Evolutionary conservation across 2,888 invertebrate genomes (phyloP).

Genomic region (Ennomos quercinarius): DNA sequence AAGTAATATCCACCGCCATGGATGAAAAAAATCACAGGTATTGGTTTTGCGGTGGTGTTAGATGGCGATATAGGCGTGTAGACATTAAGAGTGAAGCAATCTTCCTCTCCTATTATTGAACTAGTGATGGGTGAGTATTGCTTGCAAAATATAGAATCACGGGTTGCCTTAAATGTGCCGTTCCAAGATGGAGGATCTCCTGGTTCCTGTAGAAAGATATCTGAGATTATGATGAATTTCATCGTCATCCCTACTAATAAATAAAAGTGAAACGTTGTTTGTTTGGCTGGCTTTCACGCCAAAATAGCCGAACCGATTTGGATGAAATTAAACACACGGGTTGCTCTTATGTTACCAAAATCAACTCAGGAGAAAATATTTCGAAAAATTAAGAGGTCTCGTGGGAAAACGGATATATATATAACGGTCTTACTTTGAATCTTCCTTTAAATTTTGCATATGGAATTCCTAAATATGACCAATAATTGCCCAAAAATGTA

Average conservation of each 20-base stretch:
- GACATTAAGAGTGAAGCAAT: slow-evolving; percentile 59
- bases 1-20: slow-evolving; percentile 56
- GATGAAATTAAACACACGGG: too few relatives aligned
- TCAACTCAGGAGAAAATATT: too few relatives aligned
- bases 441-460: slow-evolving; percentile 46
- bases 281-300: too few relatives aligned
- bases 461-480: slow-evolving; percentile 47
- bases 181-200: slow-evolving; percentile 47
- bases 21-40: slow-evolving; percentile 59
- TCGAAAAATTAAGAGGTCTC: too few relatives aligned
- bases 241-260: too few relatives aligned
- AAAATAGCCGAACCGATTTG: too few relatives aligned
- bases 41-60: slow-evolving; percentile 33
- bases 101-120: slow-evolving; percentile 47
- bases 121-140: slow-evolving; percentile 38
- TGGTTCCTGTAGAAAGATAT: slow-evolving; percentile 40
- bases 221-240: not conserved
- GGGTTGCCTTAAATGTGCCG: slow-evolving; percentile 43
- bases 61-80: slow-evolving; percentile 59
- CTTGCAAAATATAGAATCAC: slow-evolving; percentile 41
- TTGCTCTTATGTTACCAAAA: too few relatives aligned
- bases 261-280: too few relatives aligned
- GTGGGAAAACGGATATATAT: too few relatives aligned
- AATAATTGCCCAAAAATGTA: slow-evolving; percentile 32
- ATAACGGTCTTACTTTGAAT: slow-evolving; percentile 47